Evolutionary conservation across 2,797 vertebrate genomes (phyloP).

Genomic region (Eleutherodactylus coqui): DNA sequence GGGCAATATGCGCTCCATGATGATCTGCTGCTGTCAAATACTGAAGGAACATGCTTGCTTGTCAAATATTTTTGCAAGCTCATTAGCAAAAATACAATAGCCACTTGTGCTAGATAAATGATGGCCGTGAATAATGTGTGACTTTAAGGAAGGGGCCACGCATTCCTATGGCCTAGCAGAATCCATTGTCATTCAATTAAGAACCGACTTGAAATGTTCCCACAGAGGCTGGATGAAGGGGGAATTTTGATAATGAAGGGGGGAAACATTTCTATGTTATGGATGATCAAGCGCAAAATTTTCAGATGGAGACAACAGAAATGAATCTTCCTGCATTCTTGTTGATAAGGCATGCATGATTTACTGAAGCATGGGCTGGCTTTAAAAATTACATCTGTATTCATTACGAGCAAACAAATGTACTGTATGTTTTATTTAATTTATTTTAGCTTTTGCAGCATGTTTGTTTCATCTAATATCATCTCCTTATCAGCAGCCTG

Average conservation of each 20-base stretch:
- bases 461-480: background rate
- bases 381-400: background rate
- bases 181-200: conserved; percentile 25
- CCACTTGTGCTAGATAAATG: conserved; percentile 44
- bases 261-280: background rate
- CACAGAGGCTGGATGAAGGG: background rate
- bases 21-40: conserved; percentile 50
- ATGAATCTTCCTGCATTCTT: background rate
- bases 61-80: conserved; percentile 61
- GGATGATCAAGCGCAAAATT: background rate
- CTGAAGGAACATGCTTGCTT: conserved; percentile 44
- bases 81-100: conserved; percentile 51
- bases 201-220: background rate
- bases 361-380: background rate
- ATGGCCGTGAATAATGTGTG: conserved; percentile 14
- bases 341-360: no score
- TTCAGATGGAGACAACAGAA: background rate
- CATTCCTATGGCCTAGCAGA: background rate
- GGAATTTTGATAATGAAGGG: background rate
- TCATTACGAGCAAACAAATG: background rate
- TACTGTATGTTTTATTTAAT: background rate
- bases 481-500: background rate
- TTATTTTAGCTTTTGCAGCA: background rate
- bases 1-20: conserved; percentile 56
- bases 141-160: conserved; percentile 23